Percentiles rank a stretch among this genome's conserved stretches.
phyloP scores from a whole-genome alignment of 1,140 invertebrate species.

The Bombus picipes region DNA sequence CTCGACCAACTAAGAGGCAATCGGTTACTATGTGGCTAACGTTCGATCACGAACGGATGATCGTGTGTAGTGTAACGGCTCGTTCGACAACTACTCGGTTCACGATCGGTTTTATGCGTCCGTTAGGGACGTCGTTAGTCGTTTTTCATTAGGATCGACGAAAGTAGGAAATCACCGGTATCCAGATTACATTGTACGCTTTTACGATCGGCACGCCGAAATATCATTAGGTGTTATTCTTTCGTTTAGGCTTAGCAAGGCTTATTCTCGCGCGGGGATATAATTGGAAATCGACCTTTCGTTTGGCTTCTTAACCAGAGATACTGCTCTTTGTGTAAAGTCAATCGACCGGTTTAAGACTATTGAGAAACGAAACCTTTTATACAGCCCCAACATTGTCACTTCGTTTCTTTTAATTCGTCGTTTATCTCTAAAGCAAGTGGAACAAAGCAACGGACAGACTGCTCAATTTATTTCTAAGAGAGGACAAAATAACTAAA shows the following conservation, averaged over 20 bases:
- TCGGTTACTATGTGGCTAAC: constrained; percentile 24
- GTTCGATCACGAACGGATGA: constrained; percentile 2
- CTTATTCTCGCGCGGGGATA: background rate
- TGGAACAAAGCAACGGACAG: background rate
- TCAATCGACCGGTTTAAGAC: constrained; percentile 5
- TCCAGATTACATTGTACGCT: constrained; percentile 31
- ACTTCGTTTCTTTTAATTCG: background rate
- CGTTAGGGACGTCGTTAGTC: constrained; percentile 25
- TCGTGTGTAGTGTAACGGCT: constrained; percentile 14
- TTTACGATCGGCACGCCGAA: constrained; percentile 16
- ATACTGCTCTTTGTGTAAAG: background rate
- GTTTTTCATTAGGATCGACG: constrained; percentile 24
- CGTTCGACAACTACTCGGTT: background rate
- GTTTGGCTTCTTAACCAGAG: background rate
- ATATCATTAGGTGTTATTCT: constrained; percentile 16
- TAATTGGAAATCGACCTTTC: constrained; percentile 13
- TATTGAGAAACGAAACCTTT: background rate
- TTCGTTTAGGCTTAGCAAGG: background rate
- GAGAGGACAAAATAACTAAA: background rate
- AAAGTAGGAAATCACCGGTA: constrained; percentile 9
- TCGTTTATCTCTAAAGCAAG: background rate
- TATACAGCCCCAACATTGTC: background rate
- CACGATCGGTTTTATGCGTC: constrained; percentile 30
- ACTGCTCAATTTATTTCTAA: background rate
- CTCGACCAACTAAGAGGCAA: background rate